These are phyloP conservation scores for Tinea pellionella DNA, from an alignment of 2,888 invertebrate genomes.

Conservation along the genomic window DNA sequence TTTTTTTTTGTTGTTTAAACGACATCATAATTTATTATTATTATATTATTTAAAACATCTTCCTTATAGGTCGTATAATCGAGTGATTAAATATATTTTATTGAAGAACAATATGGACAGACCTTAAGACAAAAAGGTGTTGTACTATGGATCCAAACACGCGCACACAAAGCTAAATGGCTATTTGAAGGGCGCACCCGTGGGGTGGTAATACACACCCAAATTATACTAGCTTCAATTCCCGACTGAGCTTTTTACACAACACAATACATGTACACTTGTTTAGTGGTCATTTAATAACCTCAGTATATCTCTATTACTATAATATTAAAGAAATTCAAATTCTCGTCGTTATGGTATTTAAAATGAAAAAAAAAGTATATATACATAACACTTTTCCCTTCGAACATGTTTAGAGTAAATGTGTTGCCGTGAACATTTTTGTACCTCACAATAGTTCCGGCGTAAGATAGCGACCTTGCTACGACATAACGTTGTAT, in stretches of 20 bases:
- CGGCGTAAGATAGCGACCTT: not conserved
- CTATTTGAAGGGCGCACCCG: slow-evolving; percentile 16
- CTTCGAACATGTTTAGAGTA: not conserved
- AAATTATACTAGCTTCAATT: slow-evolving; percentile 13
- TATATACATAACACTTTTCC: not conserved
- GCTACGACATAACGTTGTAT: not conserved
- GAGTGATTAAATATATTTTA: too few relatives aligned
- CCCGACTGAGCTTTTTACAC: slow-evolving; percentile 12
- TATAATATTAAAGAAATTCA: too few relatives aligned
- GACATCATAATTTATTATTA: too few relatives aligned
- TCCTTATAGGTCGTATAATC: too few relatives aligned
- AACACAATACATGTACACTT: not conserved
- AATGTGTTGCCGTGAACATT: not conserved
- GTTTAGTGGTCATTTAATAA: not conserved
- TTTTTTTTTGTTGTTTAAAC: too few relatives aligned
- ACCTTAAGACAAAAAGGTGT: slow-evolving; percentile 5
- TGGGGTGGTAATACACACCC: slow-evolving; percentile 12
- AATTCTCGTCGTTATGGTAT: too few relatives aligned
- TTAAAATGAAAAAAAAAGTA: too few relatives aligned
- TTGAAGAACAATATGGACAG: not conserved
- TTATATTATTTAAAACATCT: too few relatives aligned
- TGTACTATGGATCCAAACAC: slow-evolving; percentile 10
- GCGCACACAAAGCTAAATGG: slow-evolving; percentile 17
- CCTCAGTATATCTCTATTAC: not conserved
- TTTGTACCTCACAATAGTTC: not conserved